Evolutionary conservation across 1,140 invertebrate genomes (phyloP), one percentile per base, ranked within the genome.

Genomic region (Brachionus koreanus): DNA sequence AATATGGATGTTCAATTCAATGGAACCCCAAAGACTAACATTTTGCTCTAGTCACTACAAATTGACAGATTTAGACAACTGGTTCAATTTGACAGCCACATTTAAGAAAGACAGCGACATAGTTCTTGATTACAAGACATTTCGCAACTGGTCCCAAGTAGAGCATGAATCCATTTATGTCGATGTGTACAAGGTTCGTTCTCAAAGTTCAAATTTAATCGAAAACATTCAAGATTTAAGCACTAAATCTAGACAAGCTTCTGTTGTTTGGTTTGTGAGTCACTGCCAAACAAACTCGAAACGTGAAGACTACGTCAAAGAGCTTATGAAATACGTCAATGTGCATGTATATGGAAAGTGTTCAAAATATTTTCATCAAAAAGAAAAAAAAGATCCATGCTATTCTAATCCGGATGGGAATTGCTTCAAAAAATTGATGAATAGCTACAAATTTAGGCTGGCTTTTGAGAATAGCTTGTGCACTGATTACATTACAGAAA

Each of bases 261-360:
- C 77, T 49, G 90, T 90, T 0, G 90, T 90, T 0, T 92, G 92
- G 91, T 90, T 92, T 83, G 91, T 92, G 1, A 91, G 91, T 65
- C 90, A 92, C 84, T 93, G 92, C 84, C 3, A 85, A 1, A 89
- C 91, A 0, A 84, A 83, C 13, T 91, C 90, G 83, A 85, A 85
- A 3, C 86, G 92, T n/a, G 88, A 91, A 83, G 52, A 86, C 0
- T 92, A 91, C 84, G 91, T 90, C 0, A 77, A 85, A n/a, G 86
- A 91, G 83, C 86, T 93, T 2, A 84, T 88, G 65, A 87, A 89
- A 39, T 86, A 90, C 83, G 89, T 93, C 61, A 61, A 85, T 3
- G 90, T 93, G 5, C 92, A 93, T 85, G 88, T 92, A n/a, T 93
- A 91, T 84, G 93, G 93, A n/a, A 83, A 77, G 0, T 94, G 93